Evolutionary conservation across 2,888 invertebrate species (phyloP).

Genomic region (Pachydiplax longipennis): DNA sequence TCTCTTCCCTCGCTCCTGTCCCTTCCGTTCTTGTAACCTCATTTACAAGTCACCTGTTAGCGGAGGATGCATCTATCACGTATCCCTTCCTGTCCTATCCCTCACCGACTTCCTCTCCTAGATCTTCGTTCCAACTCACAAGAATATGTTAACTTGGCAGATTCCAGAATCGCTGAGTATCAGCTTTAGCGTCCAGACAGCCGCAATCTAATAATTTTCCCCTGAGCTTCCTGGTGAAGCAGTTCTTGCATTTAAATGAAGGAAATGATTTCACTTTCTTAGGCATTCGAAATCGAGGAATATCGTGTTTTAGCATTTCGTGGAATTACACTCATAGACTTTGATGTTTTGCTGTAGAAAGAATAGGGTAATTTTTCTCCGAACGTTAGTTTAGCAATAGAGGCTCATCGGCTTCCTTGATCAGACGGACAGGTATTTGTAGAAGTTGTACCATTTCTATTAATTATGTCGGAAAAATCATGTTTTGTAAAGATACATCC

Average conservation of each 20-base stretch:
- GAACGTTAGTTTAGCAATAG: too few species aligned
- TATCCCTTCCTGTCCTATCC: not conserved
- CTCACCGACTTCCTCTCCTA: not conserved
- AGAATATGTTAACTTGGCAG: not conserved
- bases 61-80: conserved; percentile 2
- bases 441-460: not conserved
- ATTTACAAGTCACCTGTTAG: not conserved
- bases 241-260: not conserved
- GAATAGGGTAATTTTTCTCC: too few species aligned
- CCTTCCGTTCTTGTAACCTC: conserved; percentile 35
- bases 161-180: not conserved
- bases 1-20: not conserved
- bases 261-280: not conserved
- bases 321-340: too few species aligned
- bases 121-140: not conserved
- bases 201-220: not conserved
- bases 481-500: too few species aligned
- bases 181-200: not conserved
- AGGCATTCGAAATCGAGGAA: not conserved
- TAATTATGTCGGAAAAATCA: too few species aligned
- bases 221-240: not conserved
- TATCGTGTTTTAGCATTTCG: not conserved
- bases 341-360: too few species aligned
- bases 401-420: not conserved
- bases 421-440: not conserved